Percentiles rank a stretch among this genome's conserved stretches.
These are phyloP conservation scores for Miniopterus natalensis DNA, from an alignment of 2,113 vertebrate species.

Conservation along the genomic window DNA sequence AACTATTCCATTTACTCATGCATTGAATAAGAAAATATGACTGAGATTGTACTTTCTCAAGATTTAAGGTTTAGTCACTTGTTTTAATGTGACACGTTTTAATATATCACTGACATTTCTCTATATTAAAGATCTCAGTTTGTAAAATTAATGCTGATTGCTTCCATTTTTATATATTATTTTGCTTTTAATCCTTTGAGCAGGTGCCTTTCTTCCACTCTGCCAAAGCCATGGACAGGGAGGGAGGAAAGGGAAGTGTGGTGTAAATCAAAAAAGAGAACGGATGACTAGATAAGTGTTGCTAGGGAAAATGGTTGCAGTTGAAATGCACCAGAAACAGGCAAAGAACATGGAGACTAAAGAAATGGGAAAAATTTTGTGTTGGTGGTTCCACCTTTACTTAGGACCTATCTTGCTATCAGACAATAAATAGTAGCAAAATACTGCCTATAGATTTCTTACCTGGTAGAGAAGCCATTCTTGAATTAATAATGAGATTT, in stretches of 20 bases:
- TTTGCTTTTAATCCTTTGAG: slow-evolving; percentile 18
- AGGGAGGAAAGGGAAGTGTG: not conserved
- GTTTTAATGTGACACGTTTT: slow-evolving; percentile 45
- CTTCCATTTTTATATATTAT: not conserved
- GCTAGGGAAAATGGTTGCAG: slow-evolving; percentile 3
- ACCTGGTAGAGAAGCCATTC: not conserved
- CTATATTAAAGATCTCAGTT: not conserved
- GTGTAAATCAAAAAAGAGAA: slow-evolving; percentile 37
- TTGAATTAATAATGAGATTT: slow-evolving; percentile 32
- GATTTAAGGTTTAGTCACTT: slow-evolving; percentile 10
- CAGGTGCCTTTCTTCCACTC: not conserved
- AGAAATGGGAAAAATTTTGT: not conserved
- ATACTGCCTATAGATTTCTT: not conserved
- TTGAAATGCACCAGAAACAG: slow-evolving; percentile 1
- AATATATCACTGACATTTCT: slow-evolving; percentile 12
- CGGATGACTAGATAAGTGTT: slow-evolving; percentile 7
- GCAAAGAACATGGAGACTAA: not conserved
- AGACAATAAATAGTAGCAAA: slow-evolving; percentile 28
- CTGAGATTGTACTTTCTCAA: not conserved
- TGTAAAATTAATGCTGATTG: slow-evolving; percentile 38
- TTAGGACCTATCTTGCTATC: not conserved
- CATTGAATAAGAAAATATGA: slow-evolving; percentile 12
- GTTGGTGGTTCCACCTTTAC: not conserved
- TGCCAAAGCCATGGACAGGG: not conserved
- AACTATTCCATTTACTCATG: slow-evolving; percentile 21